These are phyloP conservation scores for Pollicipes pollicipes DNA, from an alignment of 1,140 invertebrate species.

Conservation along the genomic window DNA sequence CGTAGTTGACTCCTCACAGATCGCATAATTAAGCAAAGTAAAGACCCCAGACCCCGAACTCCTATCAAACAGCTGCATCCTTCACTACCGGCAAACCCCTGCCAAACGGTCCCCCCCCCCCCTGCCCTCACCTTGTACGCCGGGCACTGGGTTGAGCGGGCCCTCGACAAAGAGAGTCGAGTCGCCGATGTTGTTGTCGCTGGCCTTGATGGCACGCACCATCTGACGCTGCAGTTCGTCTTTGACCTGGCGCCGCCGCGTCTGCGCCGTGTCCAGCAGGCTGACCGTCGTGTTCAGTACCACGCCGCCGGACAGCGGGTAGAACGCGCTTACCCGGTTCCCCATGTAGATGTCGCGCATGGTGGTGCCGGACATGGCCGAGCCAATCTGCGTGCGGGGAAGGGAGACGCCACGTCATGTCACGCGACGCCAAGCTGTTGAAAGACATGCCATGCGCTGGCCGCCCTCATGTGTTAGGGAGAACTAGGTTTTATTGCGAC, in stretches of 20 bases:
- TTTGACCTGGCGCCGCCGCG: conserved; percentile 37
- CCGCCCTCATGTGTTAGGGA: no score
- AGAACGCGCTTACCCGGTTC: conserved; percentile 60
- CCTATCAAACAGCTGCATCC: no score
- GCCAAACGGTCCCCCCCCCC: no score
- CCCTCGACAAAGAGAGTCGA: conserved; percentile 65
- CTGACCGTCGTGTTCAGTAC: conserved; percentile 66
- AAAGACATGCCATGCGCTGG: no score
- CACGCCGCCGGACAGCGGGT: conserved; percentile 39
- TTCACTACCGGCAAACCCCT: no score
- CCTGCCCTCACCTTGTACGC: conserved; percentile 36
- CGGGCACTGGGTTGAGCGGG: conserved; percentile 50
- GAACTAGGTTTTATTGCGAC: no score
- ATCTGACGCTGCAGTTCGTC: conserved; percentile 62
- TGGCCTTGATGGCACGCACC: conserved; percentile 56
- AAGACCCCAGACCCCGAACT: no score
- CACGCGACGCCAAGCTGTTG: no score
- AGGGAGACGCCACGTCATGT: no score
- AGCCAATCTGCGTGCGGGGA: conserved; percentile 44
- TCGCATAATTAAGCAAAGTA: no score
- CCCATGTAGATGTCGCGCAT: conserved; percentile 69
- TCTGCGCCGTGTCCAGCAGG: conserved; percentile 50
- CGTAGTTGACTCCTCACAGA: no score
- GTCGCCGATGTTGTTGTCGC: conserved; percentile 68
- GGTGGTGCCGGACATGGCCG: conserved; percentile 73